Percentiles rank a stretch among this genome's conserved stretches.
phyloP scores from a whole-genome alignment of 2,888 invertebrate genomes.

The Amphiduros pacificus region DNA sequence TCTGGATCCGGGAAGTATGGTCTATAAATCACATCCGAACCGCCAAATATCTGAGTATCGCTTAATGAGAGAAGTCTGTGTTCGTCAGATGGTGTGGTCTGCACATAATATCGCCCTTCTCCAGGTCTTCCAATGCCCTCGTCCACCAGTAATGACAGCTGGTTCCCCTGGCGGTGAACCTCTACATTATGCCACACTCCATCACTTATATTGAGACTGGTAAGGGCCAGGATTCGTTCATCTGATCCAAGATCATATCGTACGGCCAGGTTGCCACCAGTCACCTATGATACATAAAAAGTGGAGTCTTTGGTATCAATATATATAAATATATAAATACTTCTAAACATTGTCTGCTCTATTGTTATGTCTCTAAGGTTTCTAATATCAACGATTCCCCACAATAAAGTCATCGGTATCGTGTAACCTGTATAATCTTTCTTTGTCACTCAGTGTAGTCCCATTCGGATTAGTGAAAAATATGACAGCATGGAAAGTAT shows the following conservation, averaged over 20 bases:
- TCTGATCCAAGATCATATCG: conserved; percentile 86
- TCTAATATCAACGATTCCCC: no score
- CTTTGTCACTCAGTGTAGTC: no score
- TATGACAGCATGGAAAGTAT: no score
- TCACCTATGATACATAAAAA: conserved; percentile 73
- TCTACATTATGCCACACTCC: conserved; percentile 96
- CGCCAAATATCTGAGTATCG: conserved; percentile 83
- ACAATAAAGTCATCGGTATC: no score
- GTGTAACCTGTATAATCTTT: no score
- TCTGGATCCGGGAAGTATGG: conserved; percentile 7
- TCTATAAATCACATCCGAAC: conserved; percentile 93
- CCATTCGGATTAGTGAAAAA: no score
- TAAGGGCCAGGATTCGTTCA: conserved; percentile 73
- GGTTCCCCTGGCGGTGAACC: conserved; percentile 87
- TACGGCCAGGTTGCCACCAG: conserved; percentile 86
- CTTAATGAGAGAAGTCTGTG: conserved; percentile 16
- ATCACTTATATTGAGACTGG: conserved; percentile 64
- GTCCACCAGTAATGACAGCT: conserved; percentile 79
- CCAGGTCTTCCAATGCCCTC: no score
- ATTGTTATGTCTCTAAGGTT: no score
- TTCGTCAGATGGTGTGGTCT: conserved; percentile 14
- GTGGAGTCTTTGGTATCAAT: no score
- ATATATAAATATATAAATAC: no score
- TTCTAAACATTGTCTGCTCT: no score
- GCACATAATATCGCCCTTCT: conserved; percentile 68